phyloP scores from a whole-genome alignment of 2,113 vertebrate genomes.

The Eolophus roseicapilla region DNA sequence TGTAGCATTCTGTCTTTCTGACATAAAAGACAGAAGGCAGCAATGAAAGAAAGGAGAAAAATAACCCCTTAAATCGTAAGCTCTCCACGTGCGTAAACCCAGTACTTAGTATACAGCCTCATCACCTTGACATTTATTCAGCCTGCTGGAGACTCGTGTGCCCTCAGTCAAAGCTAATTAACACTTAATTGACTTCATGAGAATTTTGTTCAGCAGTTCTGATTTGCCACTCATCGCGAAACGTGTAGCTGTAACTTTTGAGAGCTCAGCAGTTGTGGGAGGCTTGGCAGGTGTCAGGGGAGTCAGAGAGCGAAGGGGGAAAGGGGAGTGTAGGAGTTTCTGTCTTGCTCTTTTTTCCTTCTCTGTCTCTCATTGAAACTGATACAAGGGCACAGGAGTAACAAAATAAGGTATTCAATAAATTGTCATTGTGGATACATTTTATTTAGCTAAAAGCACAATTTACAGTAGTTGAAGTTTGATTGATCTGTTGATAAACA shows the following conservation, averaged over 20 bases:
- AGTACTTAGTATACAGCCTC: slow-evolving; percentile 31
- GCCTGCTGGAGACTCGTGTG: slow-evolving; percentile 34
- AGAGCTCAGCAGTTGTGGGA: slow-evolving; percentile 50
- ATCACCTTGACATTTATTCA: slow-evolving; percentile 72
- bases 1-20: neutral
- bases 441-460: slow-evolving; percentile 79
- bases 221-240: slow-evolving; percentile 41
- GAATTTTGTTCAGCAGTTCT: slow-evolving; percentile 52
- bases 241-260: slow-evolving; percentile 14
- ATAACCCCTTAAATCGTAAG: slow-evolving; percentile 40
- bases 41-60: slow-evolving; percentile 40
- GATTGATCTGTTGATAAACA: slow-evolving; percentile 86
- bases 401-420: slow-evolving; percentile 52
- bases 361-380: neutral
- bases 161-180: slow-evolving; percentile 71
- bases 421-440: slow-evolving; percentile 70
- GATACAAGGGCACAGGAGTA: neutral
- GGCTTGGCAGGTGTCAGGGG: slow-evolving; percentile 50
- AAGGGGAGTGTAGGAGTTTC: neutral
- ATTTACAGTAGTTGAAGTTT: slow-evolving; percentile 80
- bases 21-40: neutral
- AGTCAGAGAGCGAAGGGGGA: neutral
- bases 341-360: neutral
- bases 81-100: slow-evolving; percentile 18
- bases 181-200: slow-evolving; percentile 59